Evolutionary conservation across 2,888 invertebrate species (phyloP), one percentile per base, ranked within the genome.

Genomic region (Allophyes oxyacanthae): DNA sequence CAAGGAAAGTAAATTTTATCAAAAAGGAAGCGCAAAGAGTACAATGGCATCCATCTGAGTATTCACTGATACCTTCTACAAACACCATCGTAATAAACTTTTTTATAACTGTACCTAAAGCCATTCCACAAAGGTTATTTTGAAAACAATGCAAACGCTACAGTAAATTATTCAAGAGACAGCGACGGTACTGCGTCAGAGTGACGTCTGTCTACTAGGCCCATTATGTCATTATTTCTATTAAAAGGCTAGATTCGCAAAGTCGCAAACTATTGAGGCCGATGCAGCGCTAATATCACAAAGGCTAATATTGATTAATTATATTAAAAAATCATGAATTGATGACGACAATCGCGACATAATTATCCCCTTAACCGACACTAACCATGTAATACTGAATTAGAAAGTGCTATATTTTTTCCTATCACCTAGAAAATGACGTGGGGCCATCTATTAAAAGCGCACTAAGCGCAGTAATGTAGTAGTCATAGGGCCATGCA

Each of bases 281-380:
- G 7, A 51, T 65, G 62, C 57, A 67, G 34, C 41, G 11, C 26
- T 36, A 49, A 52, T 52, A 66, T 68, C n/a, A n/a, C n/a, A n/a
- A n/a, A n/a, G n/a, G n/a, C 32, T 36, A 49, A 52, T 52, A 66
- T 68, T 42, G 63, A 68, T 57, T 68, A 20, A 68, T 57, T 68
- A 20, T 26, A 68, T 66, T 58, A 66, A 63, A 52, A 52, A 57
- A 56, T 55, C 55, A 64, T 61, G 10, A 55, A 0, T 20, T n/a
- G 28, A 48, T 64, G 49, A 61, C 45, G 37, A 38, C 40, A 55
- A 14, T 5, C 36, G 34, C 30, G 14, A 10, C 7, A 14, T 14
- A 33, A n/a, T n/a, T n/a, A n/a, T n/a, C n/a, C n/a, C n/a, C n/a
- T n/a, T n/a, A 28, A 32, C 41, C 28, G 40, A 60, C 57, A 44